Percentiles rank a stretch among this genome's conserved stretches.
phyloP scores from a whole-genome alignment of 1,140 invertebrate species.

The Drosophila nigromelanica region DNA sequence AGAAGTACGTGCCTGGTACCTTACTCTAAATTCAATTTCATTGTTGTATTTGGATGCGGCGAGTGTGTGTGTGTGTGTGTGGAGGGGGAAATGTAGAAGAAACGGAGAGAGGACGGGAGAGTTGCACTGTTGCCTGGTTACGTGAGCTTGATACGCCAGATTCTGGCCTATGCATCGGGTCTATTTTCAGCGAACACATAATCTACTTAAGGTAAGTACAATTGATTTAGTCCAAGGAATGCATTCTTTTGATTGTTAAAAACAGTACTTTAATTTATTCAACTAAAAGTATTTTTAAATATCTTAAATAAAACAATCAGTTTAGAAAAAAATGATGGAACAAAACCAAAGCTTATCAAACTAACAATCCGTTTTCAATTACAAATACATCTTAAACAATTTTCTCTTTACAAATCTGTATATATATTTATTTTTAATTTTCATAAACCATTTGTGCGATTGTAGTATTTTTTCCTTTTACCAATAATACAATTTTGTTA shows the following conservation, averaged over 20 bases:
- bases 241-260: not conserved
- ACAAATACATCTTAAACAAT: too few relatives aligned
- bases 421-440: too few relatives aligned
- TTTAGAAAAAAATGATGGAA: too few relatives aligned
- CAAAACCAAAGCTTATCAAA: too few relatives aligned
- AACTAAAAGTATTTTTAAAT: too few relatives aligned
- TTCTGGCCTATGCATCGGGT: slow-evolving; percentile 11
- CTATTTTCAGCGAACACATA: slow-evolving; percentile 26
- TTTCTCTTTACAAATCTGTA: too few relatives aligned
- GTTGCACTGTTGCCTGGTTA: slow-evolving; percentile 52
- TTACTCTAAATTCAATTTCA: slow-evolving; percentile 80
- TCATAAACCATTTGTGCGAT: too few relatives aligned
- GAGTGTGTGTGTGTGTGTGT: not conserved
- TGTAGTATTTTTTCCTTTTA: too few relatives aligned
- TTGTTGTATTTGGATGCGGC: slow-evolving; percentile 50
- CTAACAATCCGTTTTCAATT: too few relatives aligned
- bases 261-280: too few relatives aligned
- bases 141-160: slow-evolving; percentile 44
- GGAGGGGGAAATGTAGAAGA: not conserved
- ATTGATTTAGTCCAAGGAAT: slow-evolving; percentile 8
- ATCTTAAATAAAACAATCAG: too few relatives aligned
- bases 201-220: slow-evolving; percentile 25
- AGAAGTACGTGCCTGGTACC: slow-evolving; percentile 72
- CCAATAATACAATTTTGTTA: too few relatives aligned
- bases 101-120: not conserved